Evolutionary conservation across 2,888 invertebrate species (phyloP).

Genomic region (Acanthosepion pharaonis): DNA sequence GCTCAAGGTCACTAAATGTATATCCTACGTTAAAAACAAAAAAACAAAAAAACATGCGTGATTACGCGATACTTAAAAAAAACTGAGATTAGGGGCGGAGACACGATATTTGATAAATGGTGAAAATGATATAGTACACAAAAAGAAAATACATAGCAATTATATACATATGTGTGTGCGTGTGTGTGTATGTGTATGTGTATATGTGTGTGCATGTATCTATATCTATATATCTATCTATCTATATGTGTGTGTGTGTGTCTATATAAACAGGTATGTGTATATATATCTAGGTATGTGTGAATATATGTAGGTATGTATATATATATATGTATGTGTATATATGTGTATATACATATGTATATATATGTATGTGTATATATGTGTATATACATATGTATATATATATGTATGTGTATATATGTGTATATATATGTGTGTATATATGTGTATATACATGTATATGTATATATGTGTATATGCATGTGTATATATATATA

Average conservation of each 20-base stretch:
- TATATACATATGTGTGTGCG: background rate
- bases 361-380: background rate
- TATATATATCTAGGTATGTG: too few relatives aligned
- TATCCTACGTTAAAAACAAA: too few relatives aligned
- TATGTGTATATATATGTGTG: background rate
- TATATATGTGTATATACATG: background rate
- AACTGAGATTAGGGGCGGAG: too few relatives aligned
- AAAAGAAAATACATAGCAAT: too few relatives aligned
- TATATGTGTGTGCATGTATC: background rate
- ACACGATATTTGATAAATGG: too few relatives aligned
- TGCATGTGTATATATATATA: too few relatives aligned
- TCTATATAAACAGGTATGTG: too few relatives aligned
- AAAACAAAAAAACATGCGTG: too few relatives aligned
- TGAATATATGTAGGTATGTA: background rate
- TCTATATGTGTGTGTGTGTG: background rate
- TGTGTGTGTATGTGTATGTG: background rate
- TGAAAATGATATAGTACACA: too few relatives aligned
- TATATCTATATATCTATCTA: background rate
- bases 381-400: background rate
- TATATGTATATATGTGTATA: background rate
- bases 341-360: background rate
- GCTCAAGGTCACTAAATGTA: too few relatives aligned
- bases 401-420: background rate
- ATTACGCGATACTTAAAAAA: too few relatives aligned
- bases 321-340: background rate